These are phyloP conservation scores for Buceros bicornis DNA, from an alignment of 2,797 vertebrate genomes.

Conservation along the genomic window DNA sequence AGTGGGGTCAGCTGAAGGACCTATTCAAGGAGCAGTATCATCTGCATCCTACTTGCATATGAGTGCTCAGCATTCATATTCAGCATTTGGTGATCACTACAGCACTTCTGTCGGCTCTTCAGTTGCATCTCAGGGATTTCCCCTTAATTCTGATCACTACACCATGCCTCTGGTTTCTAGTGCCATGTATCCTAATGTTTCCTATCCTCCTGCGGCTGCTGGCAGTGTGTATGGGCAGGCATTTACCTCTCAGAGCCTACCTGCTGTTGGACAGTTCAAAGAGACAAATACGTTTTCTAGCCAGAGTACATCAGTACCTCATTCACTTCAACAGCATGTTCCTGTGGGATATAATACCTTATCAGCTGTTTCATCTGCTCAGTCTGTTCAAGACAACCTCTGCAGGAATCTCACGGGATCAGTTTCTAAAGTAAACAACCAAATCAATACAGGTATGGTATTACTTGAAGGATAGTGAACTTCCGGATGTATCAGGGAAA, in stretches of 20 bases:
- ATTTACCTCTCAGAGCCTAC: conserved; percentile 82
- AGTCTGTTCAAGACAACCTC: conserved; percentile 76
- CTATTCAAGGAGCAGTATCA: conserved; percentile 70
- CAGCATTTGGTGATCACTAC: conserved; percentile 75
- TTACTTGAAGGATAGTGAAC: background rate
- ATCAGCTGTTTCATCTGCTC: conserved; percentile 66
- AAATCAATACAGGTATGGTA: conserved; percentile 83
- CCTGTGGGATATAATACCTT: conserved; percentile 76
- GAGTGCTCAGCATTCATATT: conserved; percentile 82
- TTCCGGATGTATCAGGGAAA: background rate
- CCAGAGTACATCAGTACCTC: conserved; percentile 77
- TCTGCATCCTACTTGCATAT: conserved; percentile 77
- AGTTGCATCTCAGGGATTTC: conserved; percentile 84
- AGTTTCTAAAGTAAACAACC: conserved; percentile 79
- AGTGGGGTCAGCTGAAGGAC: conserved; percentile 51
- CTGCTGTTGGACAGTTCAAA: conserved; percentile 59
- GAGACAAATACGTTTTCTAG: conserved; percentile 72
- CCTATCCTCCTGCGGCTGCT: conserved; percentile 85
- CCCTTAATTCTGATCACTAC: conserved; percentile 81
- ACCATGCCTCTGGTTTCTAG: conserved; percentile 72
- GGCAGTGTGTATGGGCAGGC: conserved; percentile 83
- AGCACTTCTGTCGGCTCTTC: conserved; percentile 80
- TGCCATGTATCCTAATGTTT: conserved; percentile 84
- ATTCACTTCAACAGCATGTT: conserved; percentile 81
- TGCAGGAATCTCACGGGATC: conserved; percentile 69